Conservation (phyloP, 2,797 vertebrate species). For the Pitangus sulphuratus region DNA sequence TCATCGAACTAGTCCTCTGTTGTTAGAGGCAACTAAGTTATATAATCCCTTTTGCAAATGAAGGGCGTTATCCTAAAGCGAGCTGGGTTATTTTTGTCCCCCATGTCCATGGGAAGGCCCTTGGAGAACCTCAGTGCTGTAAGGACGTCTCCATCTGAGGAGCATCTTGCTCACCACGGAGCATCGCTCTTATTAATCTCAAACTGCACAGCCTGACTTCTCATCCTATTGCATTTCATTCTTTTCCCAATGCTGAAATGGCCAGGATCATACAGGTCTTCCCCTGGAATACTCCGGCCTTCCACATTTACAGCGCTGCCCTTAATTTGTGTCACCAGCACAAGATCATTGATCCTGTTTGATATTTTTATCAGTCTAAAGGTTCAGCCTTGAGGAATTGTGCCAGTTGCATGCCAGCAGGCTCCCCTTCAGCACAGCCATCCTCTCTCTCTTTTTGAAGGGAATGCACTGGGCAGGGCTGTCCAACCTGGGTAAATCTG, state of each 20-base stretch:
- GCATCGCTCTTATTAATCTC: neutral
- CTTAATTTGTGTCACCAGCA: neutral
- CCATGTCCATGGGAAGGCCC: neutral
- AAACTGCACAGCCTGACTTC: neutral
- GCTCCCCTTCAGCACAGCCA: neutral
- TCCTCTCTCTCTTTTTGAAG: neutral
- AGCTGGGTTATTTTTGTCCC: constrained; percentile 44
- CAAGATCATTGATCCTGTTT: neutral
- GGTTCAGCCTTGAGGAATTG: neutral
- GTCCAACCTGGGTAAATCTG: neutral
- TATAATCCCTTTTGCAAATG: constrained; percentile 1
- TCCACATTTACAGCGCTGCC: neutral
- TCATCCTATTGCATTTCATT: neutral
- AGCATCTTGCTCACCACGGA: neutral
- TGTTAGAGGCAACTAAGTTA: constrained; percentile 39
- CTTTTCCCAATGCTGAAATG: neutral
- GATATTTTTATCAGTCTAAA: neutral
- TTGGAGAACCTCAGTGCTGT: neutral
- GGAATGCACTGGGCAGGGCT: neutral
- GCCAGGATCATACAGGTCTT: neutral
- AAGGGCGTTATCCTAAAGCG: constrained; percentile 8
- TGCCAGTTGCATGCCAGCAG: neutral
- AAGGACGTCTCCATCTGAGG: neutral
- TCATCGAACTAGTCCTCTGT: constrained; percentile 55
- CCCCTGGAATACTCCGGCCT: neutral